A percentile compares a stretch with the other conserved stretches of the same genome.
These are phyloP conservation scores for Hylyphantes graminicola DNA, from an alignment of 1,140 invertebrate species.

Conservation along the genomic window DNA sequence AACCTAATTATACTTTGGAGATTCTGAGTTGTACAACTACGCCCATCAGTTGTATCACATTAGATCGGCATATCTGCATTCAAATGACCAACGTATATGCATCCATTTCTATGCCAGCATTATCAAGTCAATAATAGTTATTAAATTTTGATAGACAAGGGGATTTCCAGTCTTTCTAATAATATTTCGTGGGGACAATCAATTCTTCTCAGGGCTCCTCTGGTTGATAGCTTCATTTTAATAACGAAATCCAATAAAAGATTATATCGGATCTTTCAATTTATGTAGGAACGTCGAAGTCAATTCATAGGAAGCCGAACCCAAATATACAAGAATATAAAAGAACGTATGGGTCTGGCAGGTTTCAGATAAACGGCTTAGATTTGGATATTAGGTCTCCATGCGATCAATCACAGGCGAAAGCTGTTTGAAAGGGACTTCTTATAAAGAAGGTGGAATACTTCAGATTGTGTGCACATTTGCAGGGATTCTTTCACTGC, in stretches of 20 bases:
- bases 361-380: constrained; percentile 40
- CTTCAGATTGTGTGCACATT: too few species aligned
- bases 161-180: too few species aligned
- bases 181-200: neutral
- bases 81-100: too few species aligned
- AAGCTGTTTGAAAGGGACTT: neutral
- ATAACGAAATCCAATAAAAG: constrained; percentile 16
- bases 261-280: constrained; percentile 13
- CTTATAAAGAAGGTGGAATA: too few species aligned
- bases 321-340: constrained; percentile 7
- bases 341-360: constrained; percentile 12
- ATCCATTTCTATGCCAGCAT: too few species aligned
- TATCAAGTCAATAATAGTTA: too few species aligned
- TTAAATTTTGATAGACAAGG: too few species aligned
- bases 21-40: too few species aligned
- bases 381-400: constrained; percentile 45
- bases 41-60: too few species aligned
- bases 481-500: too few species aligned
- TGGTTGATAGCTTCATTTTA: constrained; percentile 9
- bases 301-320: neutral
- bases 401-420: constrained; percentile 25
- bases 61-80: too few species aligned
- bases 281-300: neutral
- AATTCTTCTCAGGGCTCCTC: neutral
- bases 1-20: too few species aligned